These are phyloP conservation scores for Pleuronectes platessa DNA, from an alignment of 2,113 vertebrate genomes.

Conservation along the genomic window DNA sequence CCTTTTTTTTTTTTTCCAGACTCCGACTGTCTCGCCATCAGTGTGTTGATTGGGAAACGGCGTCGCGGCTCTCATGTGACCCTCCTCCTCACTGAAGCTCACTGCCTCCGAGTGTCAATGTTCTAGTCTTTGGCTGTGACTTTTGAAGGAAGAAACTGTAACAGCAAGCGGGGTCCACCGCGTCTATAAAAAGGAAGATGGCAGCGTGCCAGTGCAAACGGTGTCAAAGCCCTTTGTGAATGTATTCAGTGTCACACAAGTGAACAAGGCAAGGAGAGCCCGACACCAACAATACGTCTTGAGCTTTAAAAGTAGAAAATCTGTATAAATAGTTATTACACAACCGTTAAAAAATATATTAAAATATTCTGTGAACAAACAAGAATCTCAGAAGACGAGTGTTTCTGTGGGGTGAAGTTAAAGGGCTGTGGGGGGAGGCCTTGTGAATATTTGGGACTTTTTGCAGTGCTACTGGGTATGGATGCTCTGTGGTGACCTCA, in stretches of 20 bases:
- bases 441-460: constrained; percentile 16
- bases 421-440: constrained; percentile 7
- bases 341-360: constrained; percentile 72
- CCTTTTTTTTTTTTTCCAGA: constrained; percentile 75
- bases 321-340: constrained; percentile 80
- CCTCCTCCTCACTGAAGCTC: constrained; percentile 1
- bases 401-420: constrained; percentile 48
- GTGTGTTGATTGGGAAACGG: constrained; percentile 21
- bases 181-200: constrained; percentile 26
- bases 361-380: constrained; percentile 61
- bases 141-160: constrained; percentile 16
- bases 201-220: constrained; percentile 40
- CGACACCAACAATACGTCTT: constrained; percentile 39
- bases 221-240: constrained; percentile 36
- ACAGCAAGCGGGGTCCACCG: constrained; percentile 14
- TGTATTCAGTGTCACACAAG: constrained; percentile 34
- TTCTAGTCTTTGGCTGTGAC: constrained; percentile 23
- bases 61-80: constrained; percentile 69
- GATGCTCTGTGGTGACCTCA: constrained; percentile 19
- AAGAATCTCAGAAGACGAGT: constrained; percentile 29
- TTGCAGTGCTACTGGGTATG: constrained; percentile 13
- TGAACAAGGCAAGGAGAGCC: constrained; percentile 29
- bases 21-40: constrained; percentile 64
- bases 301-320: constrained; percentile 73
- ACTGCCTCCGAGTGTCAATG: neutral